Percentiles rank a stretch among this genome's conserved stretches.
These are phyloP conservation scores for Parochlus steinenii DNA, from an alignment of 2,888 invertebrate genomes.

Conservation along the genomic window DNA sequence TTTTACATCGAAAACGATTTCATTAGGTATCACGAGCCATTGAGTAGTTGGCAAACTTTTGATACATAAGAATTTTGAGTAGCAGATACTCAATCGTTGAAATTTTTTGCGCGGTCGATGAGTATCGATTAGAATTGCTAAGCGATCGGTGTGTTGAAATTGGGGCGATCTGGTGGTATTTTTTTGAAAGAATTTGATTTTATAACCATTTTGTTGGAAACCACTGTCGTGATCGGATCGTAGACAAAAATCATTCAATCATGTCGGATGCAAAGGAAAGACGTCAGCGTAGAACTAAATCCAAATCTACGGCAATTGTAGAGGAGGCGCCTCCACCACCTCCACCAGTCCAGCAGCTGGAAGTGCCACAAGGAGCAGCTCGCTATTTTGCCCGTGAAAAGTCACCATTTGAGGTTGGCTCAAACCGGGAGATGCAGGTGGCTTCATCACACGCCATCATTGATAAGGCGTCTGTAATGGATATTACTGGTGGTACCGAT, in stretches of 20 bases:
- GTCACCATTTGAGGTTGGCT: constrained; percentile 30
- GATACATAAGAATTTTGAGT: too few relatives aligned
- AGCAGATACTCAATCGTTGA: too few relatives aligned
- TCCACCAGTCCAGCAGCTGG: neutral
- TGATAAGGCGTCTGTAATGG: constrained; percentile 29
- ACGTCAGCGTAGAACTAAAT: constrained; percentile 6
- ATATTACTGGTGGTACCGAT: constrained; percentile 23
- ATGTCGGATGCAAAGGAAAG: constrained; percentile 1
- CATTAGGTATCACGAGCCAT: too few relatives aligned
- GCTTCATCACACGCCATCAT: constrained; percentile 29
- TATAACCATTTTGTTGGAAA: constrained; percentile 1
- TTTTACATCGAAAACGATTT: too few relatives aligned
- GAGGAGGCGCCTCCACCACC: constrained; percentile 6
- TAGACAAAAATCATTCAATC: neutral
- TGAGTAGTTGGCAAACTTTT: too few relatives aligned
- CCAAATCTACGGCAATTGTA: constrained; percentile 4
- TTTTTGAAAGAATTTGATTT: constrained; percentile 7
- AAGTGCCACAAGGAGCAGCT: constrained; percentile 9
- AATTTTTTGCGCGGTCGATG: too few relatives aligned
- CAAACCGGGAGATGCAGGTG: constrained; percentile 24
- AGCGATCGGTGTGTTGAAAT: too few relatives aligned
- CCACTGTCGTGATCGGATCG: neutral
- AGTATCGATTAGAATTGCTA: too few relatives aligned
- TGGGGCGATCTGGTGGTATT: too few relatives aligned
- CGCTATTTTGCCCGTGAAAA: constrained; percentile 19